Evolutionary conservation across 2,888 invertebrate genomes (phyloP), one percentile per base, ranked within the genome.

Genomic region (Byasa hedistus): DNA sequence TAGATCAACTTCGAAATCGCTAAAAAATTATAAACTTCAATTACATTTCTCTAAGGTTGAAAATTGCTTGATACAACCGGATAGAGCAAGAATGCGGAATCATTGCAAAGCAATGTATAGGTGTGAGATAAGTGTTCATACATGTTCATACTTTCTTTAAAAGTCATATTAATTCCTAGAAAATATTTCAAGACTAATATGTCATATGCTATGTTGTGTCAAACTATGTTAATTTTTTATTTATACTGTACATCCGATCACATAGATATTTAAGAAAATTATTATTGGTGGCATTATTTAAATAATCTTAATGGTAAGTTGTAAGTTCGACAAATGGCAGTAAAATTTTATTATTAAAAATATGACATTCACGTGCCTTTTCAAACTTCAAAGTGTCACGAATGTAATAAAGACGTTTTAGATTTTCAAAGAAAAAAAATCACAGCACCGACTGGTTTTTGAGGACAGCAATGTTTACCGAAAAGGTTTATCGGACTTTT

Each of bases 1-100:
- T 80, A 81, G 82, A 83, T 80, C 79, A 78, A 71, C 78, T 75
- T 75, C 2, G 64, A 62, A 71, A 69, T 55, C n/a, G 5, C 27
- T 15, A 56, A 66, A 52, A 44, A 57, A 68, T 69, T 67, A 69
- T 65, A 32, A 24, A 66, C 69, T 69, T 61, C 66, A 21, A 71
- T 63, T 61, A 0, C 0, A 48, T 59, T 24, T 17, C 0, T 1
- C 27, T 69, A 72, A 66, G 60, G 62, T 32, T 54, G 27, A 68
- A 48, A 71, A 66, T 75, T 5, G 65, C 17, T 44, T 69, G 54
- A 39, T 19, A 23, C 24, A 27, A 21, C 48, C 54, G 39, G 32
- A 19, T 39, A 54, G 61, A 65, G 19, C 63, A 56, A 70, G 76
- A 76, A 76, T 76, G 76, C 75, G 76, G 76, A 75, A 76, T 73